These are phyloP conservation scores for Digitonthophagus gazella DNA, from an alignment of 2,888 invertebrate genomes.

Conservation along the genomic window DNA sequence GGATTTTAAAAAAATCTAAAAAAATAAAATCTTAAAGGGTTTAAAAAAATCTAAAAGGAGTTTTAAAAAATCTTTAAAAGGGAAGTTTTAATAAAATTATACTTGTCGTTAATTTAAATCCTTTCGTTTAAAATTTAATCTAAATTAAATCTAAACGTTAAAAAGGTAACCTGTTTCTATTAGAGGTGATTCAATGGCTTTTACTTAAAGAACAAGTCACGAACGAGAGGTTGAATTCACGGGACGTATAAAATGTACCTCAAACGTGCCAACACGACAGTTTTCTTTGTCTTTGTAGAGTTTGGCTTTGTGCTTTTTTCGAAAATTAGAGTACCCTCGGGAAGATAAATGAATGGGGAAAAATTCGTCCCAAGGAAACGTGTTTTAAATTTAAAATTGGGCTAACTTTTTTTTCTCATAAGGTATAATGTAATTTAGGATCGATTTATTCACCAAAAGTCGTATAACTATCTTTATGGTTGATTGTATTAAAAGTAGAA, in stretches of 20 bases:
- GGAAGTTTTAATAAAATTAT: too few relatives aligned
- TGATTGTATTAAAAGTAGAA: neutral
- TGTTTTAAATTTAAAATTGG: neutral
- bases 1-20: too few relatives aligned
- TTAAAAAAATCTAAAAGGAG: too few relatives aligned
- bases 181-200: neutral
- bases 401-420: neutral
- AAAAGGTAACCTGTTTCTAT: neutral
- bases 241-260: neutral
- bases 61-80: too few relatives aligned
- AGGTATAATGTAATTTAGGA: neutral
- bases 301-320: neutral
- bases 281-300: neutral
- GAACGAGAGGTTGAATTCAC: neutral
- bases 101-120: neutral
- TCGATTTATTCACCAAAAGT: too few relatives aligned
- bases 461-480: too few relatives aligned
- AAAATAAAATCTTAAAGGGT: too few relatives aligned
- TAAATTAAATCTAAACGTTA: neutral
- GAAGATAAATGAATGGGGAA: neutral
- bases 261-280: neutral
- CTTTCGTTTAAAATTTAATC: neutral
- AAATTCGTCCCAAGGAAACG: neutral
- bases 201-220: neutral
- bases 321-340: neutral